Conservation (phyloP, 2,888 invertebrate species). For the Amorpha juglandis region DNA sequence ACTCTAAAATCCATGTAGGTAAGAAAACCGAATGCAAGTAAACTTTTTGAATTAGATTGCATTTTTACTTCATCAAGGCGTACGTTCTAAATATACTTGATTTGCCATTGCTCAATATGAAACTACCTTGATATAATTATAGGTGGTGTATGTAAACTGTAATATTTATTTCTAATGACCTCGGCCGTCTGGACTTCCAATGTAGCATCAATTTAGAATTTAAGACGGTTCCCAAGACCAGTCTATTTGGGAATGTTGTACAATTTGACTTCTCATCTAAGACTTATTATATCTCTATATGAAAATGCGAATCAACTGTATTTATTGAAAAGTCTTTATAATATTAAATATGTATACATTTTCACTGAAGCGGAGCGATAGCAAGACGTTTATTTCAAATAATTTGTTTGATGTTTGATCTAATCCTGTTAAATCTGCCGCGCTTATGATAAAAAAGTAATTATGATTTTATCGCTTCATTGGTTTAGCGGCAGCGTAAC, state of each 20-base stretch:
- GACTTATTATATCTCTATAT: too few relatives aligned
- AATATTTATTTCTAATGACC: constrained; percentile 9
- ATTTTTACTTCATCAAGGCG: constrained; percentile 25
- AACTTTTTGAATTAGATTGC: constrained; percentile 29
- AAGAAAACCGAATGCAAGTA: constrained; percentile 37
- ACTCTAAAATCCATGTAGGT: constrained; percentile 38
- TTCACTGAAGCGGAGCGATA: too few relatives aligned
- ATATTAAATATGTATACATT: too few relatives aligned
- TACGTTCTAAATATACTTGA: constrained; percentile 6
- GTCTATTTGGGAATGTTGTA: background rate
- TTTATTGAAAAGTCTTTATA: too few relatives aligned
- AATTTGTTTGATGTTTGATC: too few relatives aligned
- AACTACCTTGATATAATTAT: constrained; percentile 13
- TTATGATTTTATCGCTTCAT: too few relatives aligned
- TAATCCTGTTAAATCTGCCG: too few relatives aligned
- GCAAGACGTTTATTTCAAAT: too few relatives aligned
- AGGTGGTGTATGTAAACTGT: constrained; percentile 4
- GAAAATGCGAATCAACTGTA: too few relatives aligned
- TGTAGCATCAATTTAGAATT: constrained; percentile 15
- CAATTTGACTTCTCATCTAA: background rate
- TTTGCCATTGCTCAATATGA: constrained; percentile 5
- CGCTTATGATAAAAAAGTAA: too few relatives aligned
- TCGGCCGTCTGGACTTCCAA: background rate
- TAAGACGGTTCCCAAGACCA: background rate
- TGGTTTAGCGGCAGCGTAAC: too few relatives aligned